Evolutionary conservation across 2,888 invertebrate genomes (phyloP).

Genomic region (Coelinius sp.): DNA sequence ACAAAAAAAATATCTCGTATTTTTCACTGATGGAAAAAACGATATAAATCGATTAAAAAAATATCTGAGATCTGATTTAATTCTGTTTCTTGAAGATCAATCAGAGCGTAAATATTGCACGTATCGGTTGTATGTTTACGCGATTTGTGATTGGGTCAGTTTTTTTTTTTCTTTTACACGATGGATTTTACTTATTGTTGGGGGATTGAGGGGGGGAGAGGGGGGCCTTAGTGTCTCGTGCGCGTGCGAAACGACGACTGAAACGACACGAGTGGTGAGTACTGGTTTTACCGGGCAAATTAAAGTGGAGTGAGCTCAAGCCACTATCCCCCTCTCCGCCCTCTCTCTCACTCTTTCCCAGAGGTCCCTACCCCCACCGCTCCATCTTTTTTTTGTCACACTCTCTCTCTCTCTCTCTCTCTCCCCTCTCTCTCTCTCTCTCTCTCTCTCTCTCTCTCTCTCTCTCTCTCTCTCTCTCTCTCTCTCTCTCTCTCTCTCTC

Average conservation of each 20-base stretch:
- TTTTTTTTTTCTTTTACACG: neutral
- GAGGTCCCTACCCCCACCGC: conserved; percentile 35
- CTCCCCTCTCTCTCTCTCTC: conserved; percentile 3
- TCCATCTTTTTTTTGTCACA: conserved; percentile 26
- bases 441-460: conserved; percentile 11
- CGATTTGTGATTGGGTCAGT: neutral
- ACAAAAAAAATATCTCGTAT: neutral
- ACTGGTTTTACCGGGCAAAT: conserved; percentile 55
- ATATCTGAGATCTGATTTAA: neutral
- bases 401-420: conserved; percentile 33
- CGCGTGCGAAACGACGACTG: conserved; percentile 66
- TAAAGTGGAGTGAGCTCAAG: neutral
- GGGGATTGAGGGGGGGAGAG: neutral
- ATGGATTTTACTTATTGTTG: no score
- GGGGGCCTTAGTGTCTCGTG: conserved; percentile 42
- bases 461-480: conserved; percentile 10
- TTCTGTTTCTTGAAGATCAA: neutral
- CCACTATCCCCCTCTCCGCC: neutral
- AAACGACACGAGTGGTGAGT: conserved; percentile 61
- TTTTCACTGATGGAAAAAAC: neutral
- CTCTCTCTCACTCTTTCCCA: conserved; percentile 24
- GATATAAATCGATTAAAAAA: no score
- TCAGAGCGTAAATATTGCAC: conserved; percentile 11
- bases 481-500: conserved; percentile 4
- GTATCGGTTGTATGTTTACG: neutral